A percentile compares a stretch with the other conserved stretches of the same genome.
Evolutionary conservation across 1,140 invertebrate genomes (phyloP).

Genomic region (Eurosta solidaginis): DNA sequence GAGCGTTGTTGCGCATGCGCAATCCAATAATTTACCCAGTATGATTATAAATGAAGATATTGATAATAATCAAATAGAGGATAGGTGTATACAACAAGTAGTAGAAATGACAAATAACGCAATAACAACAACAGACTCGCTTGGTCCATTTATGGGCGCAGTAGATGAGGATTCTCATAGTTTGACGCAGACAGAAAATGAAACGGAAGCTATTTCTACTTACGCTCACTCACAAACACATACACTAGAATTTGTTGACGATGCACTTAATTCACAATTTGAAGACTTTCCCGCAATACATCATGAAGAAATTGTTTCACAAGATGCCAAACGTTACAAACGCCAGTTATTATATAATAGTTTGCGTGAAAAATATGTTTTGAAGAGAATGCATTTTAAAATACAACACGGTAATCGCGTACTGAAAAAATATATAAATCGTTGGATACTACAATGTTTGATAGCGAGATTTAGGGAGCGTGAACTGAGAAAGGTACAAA

Average conservation of each 20-base stretch:
- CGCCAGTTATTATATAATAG: conserved; percentile 49
- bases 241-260: neutral
- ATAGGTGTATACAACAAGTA: neutral
- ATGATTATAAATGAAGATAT: neutral
- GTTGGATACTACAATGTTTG: conserved; percentile 21
- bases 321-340: conserved; percentile 36
- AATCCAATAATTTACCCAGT: neutral
- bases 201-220: neutral
- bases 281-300: conserved; percentile 42
- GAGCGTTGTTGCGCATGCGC: neutral
- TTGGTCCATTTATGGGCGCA: neutral
- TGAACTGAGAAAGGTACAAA: neutral
- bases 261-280: conserved; percentile 17
- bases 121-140: neutral
- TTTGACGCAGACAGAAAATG: neutral
- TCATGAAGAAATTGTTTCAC: conserved; percentile 49
- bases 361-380: conserved; percentile 53
- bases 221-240: neutral
- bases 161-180: neutral
- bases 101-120: neutral
- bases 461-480: neutral
- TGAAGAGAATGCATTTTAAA: conserved; percentile 42
- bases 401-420: conserved; percentile 49
- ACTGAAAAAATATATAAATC: conserved; percentile 48
- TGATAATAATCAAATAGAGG: neutral